A percentile compares a stretch with the other conserved stretches of the same genome.
phyloP scores from a whole-genome alignment of 2,888 invertebrate species.

The Agriopis aurantiaria region DNA sequence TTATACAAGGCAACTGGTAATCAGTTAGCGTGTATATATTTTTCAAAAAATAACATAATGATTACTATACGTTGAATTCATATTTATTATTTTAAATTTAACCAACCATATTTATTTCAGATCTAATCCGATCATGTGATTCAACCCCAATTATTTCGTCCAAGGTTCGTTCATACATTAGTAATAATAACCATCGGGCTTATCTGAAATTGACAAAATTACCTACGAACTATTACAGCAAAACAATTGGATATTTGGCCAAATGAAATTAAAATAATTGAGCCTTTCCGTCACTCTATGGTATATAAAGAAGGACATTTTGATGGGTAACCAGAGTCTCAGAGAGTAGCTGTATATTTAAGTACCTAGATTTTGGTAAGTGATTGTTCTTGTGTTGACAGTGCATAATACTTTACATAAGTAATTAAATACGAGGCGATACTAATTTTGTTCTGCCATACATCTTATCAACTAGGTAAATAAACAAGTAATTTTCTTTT shows the following conservation, averaged over 20 bases:
- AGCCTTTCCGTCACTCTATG: conserved; percentile 53
- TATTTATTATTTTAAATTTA: too few relatives aligned
- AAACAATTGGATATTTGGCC: conserved; percentile 52
- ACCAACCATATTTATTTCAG: conserved; percentile 1
- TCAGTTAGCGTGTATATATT: too few relatives aligned
- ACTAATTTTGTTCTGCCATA: too few relatives aligned
- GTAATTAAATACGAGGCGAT: too few relatives aligned
- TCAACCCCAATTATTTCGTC: conserved; percentile 6
- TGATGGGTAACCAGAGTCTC: neutral
- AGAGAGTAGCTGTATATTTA: neutral
- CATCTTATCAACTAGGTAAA: too few relatives aligned
- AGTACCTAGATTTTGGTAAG: conserved; percentile 16
- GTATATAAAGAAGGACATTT: conserved; percentile 47
- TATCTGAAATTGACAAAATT: conserved; percentile 34
- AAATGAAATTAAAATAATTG: conserved; percentile 59
- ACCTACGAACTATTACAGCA: conserved; percentile 16
- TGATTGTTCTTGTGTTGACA: neutral
- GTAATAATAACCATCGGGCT: conserved; percentile 19
- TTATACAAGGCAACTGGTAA: too few relatives aligned
- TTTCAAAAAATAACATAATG: too few relatives aligned
- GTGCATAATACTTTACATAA: neutral
- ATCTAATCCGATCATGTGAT: neutral
- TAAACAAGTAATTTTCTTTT: too few relatives aligned
- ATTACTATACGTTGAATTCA: too few relatives aligned
- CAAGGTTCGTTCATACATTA: conserved; percentile 39